Base-by-base conservation (phyloP, 2,888 invertebrate species). In the Uloborus plumipes region DNA sequence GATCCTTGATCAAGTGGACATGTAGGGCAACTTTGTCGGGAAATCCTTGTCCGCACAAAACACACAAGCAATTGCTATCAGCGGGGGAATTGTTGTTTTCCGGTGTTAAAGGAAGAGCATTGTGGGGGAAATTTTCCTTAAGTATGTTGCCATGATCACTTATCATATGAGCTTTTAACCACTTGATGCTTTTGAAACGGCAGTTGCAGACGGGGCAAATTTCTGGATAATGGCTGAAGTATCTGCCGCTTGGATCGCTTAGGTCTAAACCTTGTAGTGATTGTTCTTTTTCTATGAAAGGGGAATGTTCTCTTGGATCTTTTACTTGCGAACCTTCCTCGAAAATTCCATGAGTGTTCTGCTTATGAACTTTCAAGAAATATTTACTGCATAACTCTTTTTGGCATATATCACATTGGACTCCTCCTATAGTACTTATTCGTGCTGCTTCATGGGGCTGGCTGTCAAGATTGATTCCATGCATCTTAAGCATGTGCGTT, bases 401-500 rank as follows among this genome's bases (percentile, higher is more conserved):
- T 91, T 98, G 96, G 90, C 99, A 99, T 86, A 99, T 96, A 89
- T 98, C 97, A 90, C 98, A 98, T 65, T 97, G 94, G 11, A 96
- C 97, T 26, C 97, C 97, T 9, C 96, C 96, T 55, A 96, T 94
- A 89, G 95, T 95, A 20, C 80, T 85, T 26, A 77, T 85, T 59
- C 84, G 75, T 51, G 96, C 94, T 22, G 95, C 96, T 70, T 87
- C 87, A 20, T 81, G 84, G 58, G 86, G 85, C 66, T 86, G 87
- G 88, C 95, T 95, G 89, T 96, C 96, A 69, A 97, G 94, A 88
- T 96, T 95, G 87, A 97, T 97, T 62, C 96, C 96, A 89, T 97
- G 99, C 96, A 99, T 98, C 89, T 98, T 94, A 88, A 97, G 94
- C 96, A 98, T 98, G 91, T 99, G 99, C 1, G 98, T 99, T 89